phyloP scores from a whole-genome alignment of 2,888 invertebrate species.

The Xestia c-nigrum region DNA sequence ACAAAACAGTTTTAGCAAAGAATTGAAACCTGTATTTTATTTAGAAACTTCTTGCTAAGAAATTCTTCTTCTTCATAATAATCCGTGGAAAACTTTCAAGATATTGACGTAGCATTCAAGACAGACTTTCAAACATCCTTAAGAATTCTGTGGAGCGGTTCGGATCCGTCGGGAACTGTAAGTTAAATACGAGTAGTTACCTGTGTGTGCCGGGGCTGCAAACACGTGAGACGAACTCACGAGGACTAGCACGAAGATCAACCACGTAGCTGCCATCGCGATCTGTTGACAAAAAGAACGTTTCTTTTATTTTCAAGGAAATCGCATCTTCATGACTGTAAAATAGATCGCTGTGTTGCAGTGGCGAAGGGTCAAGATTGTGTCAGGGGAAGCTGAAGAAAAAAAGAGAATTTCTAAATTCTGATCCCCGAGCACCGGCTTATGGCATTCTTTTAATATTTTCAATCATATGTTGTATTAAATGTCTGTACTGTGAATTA shows the following conservation, averaged over 20 bases:
- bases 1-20: neutral
- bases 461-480: too few relatives aligned
- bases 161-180: slow-evolving; percentile 9
- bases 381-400: too few relatives aligned
- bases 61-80: neutral
- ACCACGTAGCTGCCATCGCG: slow-evolving; percentile 55
- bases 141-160: slow-evolving; percentile 15
- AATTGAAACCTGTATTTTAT: neutral
- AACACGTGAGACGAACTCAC: slow-evolving; percentile 46
- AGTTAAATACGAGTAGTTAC: slow-evolving; percentile 57
- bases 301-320: neutral
- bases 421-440: too few relatives aligned
- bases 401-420: too few relatives aligned
- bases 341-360: neutral
- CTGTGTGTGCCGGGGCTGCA: slow-evolving; percentile 61
- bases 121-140: slow-evolving; percentile 18
- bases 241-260: slow-evolving; percentile 41
- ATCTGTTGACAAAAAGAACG: slow-evolving; percentile 55
- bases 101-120: slow-evolving; percentile 25
- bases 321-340: neutral
- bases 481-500: too few relatives aligned
- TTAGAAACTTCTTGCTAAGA: neutral
- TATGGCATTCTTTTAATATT: too few relatives aligned
- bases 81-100: slow-evolving; percentile 23
- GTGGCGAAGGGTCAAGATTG: too few relatives aligned